Evolutionary conservation across 1,140 invertebrate genomes (phyloP), one percentile per base, ranked within the genome.

Genomic region (Oedothorax gibbosus): DNA sequence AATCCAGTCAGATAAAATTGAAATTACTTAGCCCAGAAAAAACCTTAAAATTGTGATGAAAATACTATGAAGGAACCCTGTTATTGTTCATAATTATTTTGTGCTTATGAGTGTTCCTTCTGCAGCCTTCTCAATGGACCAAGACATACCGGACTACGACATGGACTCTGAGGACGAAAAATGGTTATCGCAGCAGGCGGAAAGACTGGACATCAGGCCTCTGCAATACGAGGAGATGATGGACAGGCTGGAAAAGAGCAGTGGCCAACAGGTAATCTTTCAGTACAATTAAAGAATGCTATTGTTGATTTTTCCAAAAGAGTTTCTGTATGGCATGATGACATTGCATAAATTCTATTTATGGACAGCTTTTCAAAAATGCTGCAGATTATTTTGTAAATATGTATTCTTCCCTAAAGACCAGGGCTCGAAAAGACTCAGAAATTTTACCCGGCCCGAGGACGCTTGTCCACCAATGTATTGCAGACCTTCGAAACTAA

Each of bases 81-180:
- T 35, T 60, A 11, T 60, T 60, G 57, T 60, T 60, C n/a, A 60
- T 14, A 60, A 60, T n/a, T 60, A 0, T 7, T 60, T 0, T 60
- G 3, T 60, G 12, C n/a, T 60, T 60, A 14, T 60, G 11, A 14
- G 11, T 60, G 11, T n/a, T n/a, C 14, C n/a, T 49, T 71, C 5
- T 53, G 65, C 84, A 79, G 88, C 96, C 85, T 95, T 98, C 91
- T 94, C 96, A 86, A 94, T 98, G 93, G 97, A 99, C 90, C 96
- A 98, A 90, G 98, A 99, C 91, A 96, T 98, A 89, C 98, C 98
- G 49, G 98, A 99, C 88, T 99, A 99, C 92, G 98, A 99, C 91
- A 97, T 99, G 94, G 98, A 99, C 91, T 96, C 96, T 56, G 97
- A 99, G 89, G 98, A 99, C 91, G 97, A 99, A 91, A 92, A 92